These are phyloP conservation scores for Coregonus sp. DNA, from an alignment of 2,797 vertebrate species.

Conservation along the genomic window DNA sequence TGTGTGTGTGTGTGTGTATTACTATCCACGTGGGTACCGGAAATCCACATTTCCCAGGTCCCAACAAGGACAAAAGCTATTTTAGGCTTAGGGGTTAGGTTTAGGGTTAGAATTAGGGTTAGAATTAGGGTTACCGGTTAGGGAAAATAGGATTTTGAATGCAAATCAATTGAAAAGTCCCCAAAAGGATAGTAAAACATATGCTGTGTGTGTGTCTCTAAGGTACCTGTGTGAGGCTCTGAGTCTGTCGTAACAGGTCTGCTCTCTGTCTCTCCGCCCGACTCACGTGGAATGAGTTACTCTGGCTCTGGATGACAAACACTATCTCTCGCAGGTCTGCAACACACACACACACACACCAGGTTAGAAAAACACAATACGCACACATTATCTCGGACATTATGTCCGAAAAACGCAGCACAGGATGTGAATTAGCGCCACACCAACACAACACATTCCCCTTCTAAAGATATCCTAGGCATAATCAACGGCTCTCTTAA, in stretches of 20 bases:
- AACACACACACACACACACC: slow-evolving; percentile 59
- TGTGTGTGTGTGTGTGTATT: too few relatives aligned
- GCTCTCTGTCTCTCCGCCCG: slow-evolving; percentile 81
- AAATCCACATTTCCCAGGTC: too few relatives aligned
- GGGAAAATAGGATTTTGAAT: too few relatives aligned
- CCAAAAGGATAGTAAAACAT: too few relatives aligned
- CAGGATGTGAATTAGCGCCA: neutral
- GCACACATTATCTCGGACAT: too few relatives aligned
- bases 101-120: too few relatives aligned
- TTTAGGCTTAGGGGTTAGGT: too few relatives aligned
- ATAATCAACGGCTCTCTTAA: neutral
- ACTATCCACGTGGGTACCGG: too few relatives aligned
- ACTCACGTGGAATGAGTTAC: slow-evolving; percentile 88
- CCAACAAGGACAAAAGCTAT: too few relatives aligned
- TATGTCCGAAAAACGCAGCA: neutral
- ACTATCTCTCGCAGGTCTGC: slow-evolving; percentile 88
- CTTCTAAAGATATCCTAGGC: neutral
- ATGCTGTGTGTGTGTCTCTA: neutral
- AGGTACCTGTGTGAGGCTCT: slow-evolving; percentile 80
- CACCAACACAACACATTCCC: neutral
- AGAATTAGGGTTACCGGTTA: too few relatives aligned
- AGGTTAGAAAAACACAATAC: neutral
- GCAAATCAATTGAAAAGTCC: too few relatives aligned
- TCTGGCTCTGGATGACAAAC: slow-evolving; percentile 96
- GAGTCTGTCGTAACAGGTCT: slow-evolving; percentile 83